phyloP scores from a whole-genome alignment of 2,113 vertebrate species.

The Nothocercus julius region DNA sequence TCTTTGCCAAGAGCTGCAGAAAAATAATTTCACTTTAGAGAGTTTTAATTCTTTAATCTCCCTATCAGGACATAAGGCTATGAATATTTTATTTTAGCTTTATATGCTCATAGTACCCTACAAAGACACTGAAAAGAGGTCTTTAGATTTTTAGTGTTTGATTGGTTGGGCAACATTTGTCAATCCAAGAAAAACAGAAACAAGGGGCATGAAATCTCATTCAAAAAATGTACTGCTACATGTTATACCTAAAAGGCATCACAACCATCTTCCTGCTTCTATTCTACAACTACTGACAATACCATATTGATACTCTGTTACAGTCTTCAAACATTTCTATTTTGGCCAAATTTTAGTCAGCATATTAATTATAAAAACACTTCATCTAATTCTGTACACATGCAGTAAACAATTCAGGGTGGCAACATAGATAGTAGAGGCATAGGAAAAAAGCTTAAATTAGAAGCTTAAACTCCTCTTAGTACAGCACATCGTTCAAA shows the following conservation, averaged over 20 bases:
- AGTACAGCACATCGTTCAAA: not conserved
- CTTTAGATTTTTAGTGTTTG: not conserved
- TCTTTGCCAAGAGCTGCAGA: not conserved
- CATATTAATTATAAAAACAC: not conserved
- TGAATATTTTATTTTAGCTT: not conserved
- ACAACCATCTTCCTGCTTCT: not conserved
- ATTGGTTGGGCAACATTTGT: not conserved
- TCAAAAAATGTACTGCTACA: accelerated
- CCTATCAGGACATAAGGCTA: not conserved
- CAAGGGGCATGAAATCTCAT: not conserved
- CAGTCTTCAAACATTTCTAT: not conserved
- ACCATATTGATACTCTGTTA: not conserved
- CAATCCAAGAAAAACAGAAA: not conserved
- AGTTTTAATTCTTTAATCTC: not conserved
- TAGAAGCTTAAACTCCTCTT: not conserved
- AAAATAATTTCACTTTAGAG: not conserved
- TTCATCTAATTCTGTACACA: not conserved
- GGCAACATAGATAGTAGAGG: not conserved
- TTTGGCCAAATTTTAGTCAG: not conserved
- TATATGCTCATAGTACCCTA: not conserved
- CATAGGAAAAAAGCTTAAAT: not conserved
- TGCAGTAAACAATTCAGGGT: not conserved
- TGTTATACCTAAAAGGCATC: not conserved
- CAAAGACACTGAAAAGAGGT: not conserved
- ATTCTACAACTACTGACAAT: not conserved